Evolutionary conservation across 2,888 invertebrate species (phyloP).

Genomic region (Caradrina kadenii): DNA sequence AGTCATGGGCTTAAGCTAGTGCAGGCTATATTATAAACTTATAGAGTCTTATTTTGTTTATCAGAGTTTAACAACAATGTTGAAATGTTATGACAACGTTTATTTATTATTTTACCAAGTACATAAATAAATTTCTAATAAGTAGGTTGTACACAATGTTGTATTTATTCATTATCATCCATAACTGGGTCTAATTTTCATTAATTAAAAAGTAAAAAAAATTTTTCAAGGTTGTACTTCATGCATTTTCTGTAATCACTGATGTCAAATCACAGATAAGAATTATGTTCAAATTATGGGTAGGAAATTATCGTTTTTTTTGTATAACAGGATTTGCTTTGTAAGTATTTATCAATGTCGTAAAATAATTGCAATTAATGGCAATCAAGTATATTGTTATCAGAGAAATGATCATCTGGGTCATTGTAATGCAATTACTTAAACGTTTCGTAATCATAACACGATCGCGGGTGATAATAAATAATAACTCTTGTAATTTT

Average conservation of each 20-base stretch:
- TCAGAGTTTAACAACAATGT: too few relatives aligned
- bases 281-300: not conserved
- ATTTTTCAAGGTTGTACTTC: not conserved
- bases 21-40: too few relatives aligned
- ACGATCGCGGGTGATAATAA: constrained; percentile 33
- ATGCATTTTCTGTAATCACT: constrained; percentile 6
- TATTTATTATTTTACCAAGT: too few relatives aligned
- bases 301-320: not conserved
- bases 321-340: not conserved
- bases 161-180: too few relatives aligned
- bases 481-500: constrained; percentile 42
- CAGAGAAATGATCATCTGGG: constrained; percentile 58
- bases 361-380: not conserved
- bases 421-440: constrained; percentile 59
- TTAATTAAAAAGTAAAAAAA: too few relatives aligned
- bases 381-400: constrained; percentile 39
- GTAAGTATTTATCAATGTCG: not conserved
- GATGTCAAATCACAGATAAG: constrained; percentile 1
- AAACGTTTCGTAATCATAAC: constrained; percentile 55
- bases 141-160: too few relatives aligned
- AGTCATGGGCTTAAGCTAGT: too few relatives aligned
- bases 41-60: too few relatives aligned
- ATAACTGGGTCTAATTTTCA: too few relatives aligned
- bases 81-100: too few relatives aligned
- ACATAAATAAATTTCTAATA: too few relatives aligned